A percentile compares a stretch with the other conserved stretches of the same genome.
These are phyloP conservation scores for Drosophila crucigera DNA, from an alignment of 2,888 invertebrate genomes.

Conservation along the genomic window DNA sequence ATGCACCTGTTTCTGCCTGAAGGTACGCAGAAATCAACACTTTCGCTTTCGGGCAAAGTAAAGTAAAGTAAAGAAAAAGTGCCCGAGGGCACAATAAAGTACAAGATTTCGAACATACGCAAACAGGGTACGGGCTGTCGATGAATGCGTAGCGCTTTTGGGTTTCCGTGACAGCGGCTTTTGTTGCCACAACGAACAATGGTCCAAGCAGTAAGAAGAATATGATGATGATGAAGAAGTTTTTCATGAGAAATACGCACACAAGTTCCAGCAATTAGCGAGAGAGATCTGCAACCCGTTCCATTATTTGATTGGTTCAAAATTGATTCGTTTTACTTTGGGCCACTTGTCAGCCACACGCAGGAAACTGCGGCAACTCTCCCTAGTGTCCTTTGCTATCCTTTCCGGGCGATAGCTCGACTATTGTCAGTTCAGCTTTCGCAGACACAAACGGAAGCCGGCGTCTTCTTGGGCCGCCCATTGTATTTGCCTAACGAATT, in stretches of 20 bases:
- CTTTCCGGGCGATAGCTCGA: conserved; percentile 18
- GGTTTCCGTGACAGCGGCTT: conserved; percentile 38
- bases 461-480: conserved; percentile 21
- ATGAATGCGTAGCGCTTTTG: conserved; percentile 42
- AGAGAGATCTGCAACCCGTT: conserved; percentile 32
- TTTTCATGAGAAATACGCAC: background rate
- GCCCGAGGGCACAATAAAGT: conserved; percentile 29
- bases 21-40: conserved; percentile 74
- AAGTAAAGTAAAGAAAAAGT: conserved; percentile 18
- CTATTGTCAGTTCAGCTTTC: conserved; percentile 16
- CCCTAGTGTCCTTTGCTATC: conserved; percentile 12
- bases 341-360: conserved; percentile 68
- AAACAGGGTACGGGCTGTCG: conserved; percentile 26
- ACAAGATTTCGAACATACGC: background rate
- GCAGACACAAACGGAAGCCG: conserved; percentile 34
- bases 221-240: background rate
- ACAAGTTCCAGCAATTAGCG: conserved; percentile 47
- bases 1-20: conserved; percentile 65
- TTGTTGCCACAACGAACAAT: conserved; percentile 15
- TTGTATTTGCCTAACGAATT: conserved; percentile 67
- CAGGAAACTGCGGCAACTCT: conserved; percentile 62
- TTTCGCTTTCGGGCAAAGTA: conserved; percentile 66
- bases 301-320: conserved; percentile 53
- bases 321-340: conserved; percentile 56
- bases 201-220: conserved; percentile 7